Evolutionary conservation across 2,797 vertebrate genomes (phyloP), one percentile per base, ranked within the genome.

Genomic region (Lagodon rhomboides): DNA sequence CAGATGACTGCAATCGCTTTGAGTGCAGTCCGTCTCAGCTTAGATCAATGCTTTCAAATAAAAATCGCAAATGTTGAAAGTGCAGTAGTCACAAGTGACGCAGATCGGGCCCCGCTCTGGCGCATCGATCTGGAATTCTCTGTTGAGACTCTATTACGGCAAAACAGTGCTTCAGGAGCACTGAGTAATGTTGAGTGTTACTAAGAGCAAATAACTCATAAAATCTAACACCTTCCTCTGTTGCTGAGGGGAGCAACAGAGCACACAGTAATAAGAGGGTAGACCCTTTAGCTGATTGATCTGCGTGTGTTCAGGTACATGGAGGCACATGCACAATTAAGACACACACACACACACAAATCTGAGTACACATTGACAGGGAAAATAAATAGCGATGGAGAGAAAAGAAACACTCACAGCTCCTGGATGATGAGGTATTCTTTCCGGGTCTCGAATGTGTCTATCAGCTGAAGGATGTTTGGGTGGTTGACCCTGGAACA

Each of bases 371-470:
- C 44, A 25, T 23, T 38, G 44, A 59, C 44, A 49, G 43, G 12
- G 61, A 34, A 34, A 34, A 34, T 34, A 34, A 34, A 34, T 34
- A 34, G 34, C 7, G 8, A 34, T 7, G 38, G 11, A 38, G 38
- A 38, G 38, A 38, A 71, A 79, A 67, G 55, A 78, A 82, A 84
- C 23, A 95, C 96, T 96, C 90, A 97, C 96, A 97, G 94, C 85
- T 97, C 96, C 90, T 97, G 96, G 91, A 97, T 95, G 87, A 97
- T 96, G 90, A 96, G 96, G 85, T 96, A 97, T 91, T 97, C 96
- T 87, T 96, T 97, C 72, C 95, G 91, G 15, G 96, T 97, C 92
- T 97, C 96, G 72, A 95, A 97, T 3, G 96, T 96, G 79, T 97
- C 96, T 75, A 97, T 96, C 87, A 97, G 93, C 88, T 97, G 96